A percentile compares a stretch with the other conserved stretches of the same genome.
phyloP scores from a whole-genome alignment of 2,797 vertebrate genomes.

The Syndactyla subalaris region DNA sequence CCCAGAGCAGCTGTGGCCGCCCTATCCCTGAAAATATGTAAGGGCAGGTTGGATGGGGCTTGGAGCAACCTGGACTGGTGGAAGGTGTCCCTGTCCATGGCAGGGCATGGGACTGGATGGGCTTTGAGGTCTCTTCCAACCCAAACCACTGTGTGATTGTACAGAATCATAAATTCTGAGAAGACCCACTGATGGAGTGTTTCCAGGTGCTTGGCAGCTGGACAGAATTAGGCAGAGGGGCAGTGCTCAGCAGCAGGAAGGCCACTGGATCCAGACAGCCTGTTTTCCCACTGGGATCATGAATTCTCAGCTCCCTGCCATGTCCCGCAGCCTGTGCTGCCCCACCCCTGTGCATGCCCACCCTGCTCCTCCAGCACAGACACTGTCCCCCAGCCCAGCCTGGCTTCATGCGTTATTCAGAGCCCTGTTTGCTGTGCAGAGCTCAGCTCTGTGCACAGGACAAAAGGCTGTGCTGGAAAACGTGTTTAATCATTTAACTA shows the following conservation, averaged over 20 bases:
- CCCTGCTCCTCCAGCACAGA: neutral
- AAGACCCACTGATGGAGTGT: neutral
- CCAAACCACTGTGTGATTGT: neutral
- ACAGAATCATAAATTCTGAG: neutral
- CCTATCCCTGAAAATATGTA: neutral
- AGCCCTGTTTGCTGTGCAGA: neutral
- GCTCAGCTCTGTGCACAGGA: neutral
- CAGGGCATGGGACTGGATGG: accelerated
- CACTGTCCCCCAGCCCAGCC: neutral
- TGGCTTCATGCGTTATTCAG: neutral
- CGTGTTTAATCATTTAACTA: neutral
- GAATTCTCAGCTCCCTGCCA: neutral
- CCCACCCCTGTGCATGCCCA: neutral
- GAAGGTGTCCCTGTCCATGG: neutral
- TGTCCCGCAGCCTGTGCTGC: neutral
- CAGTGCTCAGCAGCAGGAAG: neutral
- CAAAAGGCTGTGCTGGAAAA: neutral
- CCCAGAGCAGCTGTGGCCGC: neutral
- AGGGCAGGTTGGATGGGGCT: neutral
- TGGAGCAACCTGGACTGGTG: neutral
- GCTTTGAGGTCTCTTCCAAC: neutral
- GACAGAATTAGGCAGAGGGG: neutral
- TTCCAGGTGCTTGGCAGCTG: neutral
- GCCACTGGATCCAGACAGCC: neutral
- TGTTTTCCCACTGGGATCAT: neutral